These are phyloP conservation scores for Laticauda colubrina DNA, from an alignment of 2,113 vertebrate species.

Conservation along the genomic window DNA sequence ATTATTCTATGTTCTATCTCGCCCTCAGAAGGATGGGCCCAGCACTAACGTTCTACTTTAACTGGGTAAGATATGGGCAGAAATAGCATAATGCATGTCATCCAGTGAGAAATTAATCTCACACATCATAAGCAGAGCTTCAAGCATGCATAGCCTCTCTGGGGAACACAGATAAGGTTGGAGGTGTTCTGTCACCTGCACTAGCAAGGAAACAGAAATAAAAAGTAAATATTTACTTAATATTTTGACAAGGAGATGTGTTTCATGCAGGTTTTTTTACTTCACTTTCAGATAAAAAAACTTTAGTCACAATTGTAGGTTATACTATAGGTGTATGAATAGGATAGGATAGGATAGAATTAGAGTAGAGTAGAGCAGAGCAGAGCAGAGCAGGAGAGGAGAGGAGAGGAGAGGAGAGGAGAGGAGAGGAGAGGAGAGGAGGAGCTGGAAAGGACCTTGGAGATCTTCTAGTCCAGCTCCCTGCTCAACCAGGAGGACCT, in stretches of 20 bases:
- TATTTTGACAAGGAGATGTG: not conserved
- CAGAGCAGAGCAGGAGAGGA: fast-evolving
- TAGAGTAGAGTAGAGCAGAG: fast-evolving
- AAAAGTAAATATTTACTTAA: not conserved
- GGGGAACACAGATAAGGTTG: not conserved
- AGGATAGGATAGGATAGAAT: too few relatives aligned
- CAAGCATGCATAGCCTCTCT: not conserved
- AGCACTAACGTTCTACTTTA: not conserved
- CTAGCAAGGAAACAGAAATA: not conserved
- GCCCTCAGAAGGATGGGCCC: not conserved
- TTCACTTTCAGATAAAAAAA: not conserved
- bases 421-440: too few relatives aligned
- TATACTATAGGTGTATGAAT: not conserved
- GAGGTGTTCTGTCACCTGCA: not conserved
- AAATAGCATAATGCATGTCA: not conserved
- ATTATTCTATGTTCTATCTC: not conserved
- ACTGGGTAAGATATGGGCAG: not conserved
- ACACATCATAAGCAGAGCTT: not conserved
- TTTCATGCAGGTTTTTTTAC: not conserved
- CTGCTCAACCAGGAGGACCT: too few relatives aligned
- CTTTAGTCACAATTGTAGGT: not conserved
- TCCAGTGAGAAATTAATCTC: not conserved
- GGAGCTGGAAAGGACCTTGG: too few relatives aligned
- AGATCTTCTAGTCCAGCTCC: too few relatives aligned
- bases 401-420: too few relatives aligned